A percentile compares a stretch with the other conserved stretches of the same genome.
Evolutionary conservation across 1,140 invertebrate species (phyloP).

Genomic region (Drosophila saltans): DNA sequence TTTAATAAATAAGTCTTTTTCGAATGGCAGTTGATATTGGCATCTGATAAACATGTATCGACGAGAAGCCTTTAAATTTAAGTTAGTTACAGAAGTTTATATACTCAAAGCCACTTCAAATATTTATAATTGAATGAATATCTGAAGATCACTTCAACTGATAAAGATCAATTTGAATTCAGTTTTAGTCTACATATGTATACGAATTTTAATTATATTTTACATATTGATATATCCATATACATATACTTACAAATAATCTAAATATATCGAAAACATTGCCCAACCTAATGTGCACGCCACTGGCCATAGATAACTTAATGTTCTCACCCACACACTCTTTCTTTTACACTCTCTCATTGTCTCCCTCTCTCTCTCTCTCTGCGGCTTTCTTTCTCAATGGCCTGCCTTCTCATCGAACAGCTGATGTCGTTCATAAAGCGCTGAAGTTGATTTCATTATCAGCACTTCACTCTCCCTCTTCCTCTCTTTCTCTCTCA

Average conservation of each 20-base stretch:
- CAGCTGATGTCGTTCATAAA: slow-evolving; percentile 30
- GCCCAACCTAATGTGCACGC: slow-evolving; percentile 29
- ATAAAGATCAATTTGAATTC: too few species aligned
- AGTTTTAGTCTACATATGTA: neutral
- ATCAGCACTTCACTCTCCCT: slow-evolving; percentile 24
- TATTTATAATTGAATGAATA: too few species aligned
- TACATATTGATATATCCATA: slow-evolving; percentile 8
- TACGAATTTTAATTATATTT: neutral
- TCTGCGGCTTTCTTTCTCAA: neutral
- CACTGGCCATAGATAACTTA: slow-evolving; percentile 35
- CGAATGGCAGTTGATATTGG: too few species aligned
- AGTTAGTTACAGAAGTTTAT: too few species aligned
- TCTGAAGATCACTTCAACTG: too few species aligned
- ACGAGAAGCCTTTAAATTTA: too few species aligned
- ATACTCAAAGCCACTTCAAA: too few species aligned
- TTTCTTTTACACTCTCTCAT: neutral
- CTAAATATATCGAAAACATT: slow-evolving; percentile 24
- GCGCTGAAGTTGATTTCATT: slow-evolving; percentile 34
- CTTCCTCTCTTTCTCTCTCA: neutral
- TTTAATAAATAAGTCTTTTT: too few species aligned
- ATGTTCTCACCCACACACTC: slow-evolving; percentile 1
- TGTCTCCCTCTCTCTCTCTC: slow-evolving; percentile 15
- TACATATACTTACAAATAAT: too few species aligned
- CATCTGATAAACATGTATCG: too few species aligned
- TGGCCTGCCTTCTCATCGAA: neutral